Percentiles rank a stretch among this genome's conserved stretches.
These are phyloP conservation scores for Peribatodes rhomboidaria DNA, from an alignment of 2,888 invertebrate species.

Conservation along the genomic window DNA sequence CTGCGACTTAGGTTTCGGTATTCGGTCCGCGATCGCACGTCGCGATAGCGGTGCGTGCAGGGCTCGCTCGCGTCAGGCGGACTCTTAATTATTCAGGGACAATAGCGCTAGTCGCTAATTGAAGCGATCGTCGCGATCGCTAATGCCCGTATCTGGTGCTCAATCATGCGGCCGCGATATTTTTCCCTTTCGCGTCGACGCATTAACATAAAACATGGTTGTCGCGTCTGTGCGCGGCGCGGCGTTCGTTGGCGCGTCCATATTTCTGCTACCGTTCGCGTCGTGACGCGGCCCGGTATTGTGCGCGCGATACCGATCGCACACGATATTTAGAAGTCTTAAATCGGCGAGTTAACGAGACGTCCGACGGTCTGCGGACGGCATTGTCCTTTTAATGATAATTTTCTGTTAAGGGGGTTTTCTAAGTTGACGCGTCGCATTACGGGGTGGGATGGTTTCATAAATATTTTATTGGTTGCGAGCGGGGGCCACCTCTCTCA, in stretches of 20 bases:
- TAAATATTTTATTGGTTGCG: constrained; percentile 83
- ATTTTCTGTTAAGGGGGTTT: constrained; percentile 56
- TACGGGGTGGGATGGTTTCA: constrained; percentile 76
- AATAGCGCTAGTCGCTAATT: constrained; percentile 68
- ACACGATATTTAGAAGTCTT: constrained; percentile 83
- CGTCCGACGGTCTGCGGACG: constrained; percentile 47
- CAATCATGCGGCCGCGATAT: constrained; percentile 74
- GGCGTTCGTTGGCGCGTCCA: constrained; percentile 63
- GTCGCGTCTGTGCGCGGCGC: constrained; percentile 62
- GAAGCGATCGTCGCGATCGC: constrained; percentile 56
- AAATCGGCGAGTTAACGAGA: constrained; percentile 83
- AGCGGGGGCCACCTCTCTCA: constrained; percentile 72
- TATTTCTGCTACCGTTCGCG: constrained; percentile 75
- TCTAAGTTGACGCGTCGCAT: constrained; percentile 76
- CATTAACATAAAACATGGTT: constrained; percentile 85
- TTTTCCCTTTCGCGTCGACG: constrained; percentile 74
- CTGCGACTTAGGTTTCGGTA: constrained; percentile 82
- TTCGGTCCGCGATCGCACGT: constrained; percentile 78
- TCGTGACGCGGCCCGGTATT: constrained; percentile 83
- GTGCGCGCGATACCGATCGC: constrained; percentile 84
- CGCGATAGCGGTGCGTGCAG: constrained; percentile 69
- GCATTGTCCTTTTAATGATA: constrained; percentile 48
- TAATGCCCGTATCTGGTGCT: constrained; percentile 70
- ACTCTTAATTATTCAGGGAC: constrained; percentile 76
- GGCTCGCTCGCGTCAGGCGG: constrained; percentile 43